Evolutionary conservation across 1,140 invertebrate species (phyloP).

Genomic region (Melipona quadrifasciata): DNA sequence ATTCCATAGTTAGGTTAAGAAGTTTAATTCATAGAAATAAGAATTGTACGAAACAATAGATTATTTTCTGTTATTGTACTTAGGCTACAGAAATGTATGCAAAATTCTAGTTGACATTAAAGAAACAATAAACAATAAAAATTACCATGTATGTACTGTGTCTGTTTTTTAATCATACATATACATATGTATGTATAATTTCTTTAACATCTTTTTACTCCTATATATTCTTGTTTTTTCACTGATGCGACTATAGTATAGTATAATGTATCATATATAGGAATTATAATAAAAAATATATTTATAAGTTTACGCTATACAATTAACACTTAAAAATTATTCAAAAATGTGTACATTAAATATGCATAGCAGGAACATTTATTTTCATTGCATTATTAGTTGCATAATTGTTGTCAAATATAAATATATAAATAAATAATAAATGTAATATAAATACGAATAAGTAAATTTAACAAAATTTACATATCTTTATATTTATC

Average conservation of each 20-base stretch:
- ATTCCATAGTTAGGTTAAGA: slow-evolving; percentile 54
- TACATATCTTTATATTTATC: not conserved
- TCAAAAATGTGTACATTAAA: not conserved
- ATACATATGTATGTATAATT: no score
- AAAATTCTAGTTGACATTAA: slow-evolving; percentile 55
- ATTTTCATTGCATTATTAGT: not conserved
- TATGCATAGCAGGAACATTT: not conserved
- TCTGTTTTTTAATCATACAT: not conserved
- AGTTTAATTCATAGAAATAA: slow-evolving; percentile 45
- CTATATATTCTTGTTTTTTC: not conserved
- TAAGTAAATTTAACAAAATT: not conserved
- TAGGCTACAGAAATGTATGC: slow-evolving; percentile 64
- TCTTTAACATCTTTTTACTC: not conserved
- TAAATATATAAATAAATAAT: not conserved
- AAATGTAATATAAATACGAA: not conserved
- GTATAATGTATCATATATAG: not conserved
- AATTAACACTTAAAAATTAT: not conserved
- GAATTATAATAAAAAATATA: not conserved
- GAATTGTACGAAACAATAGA: slow-evolving; percentile 49
- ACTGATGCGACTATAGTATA: not conserved
- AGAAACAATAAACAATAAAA: slow-evolving; percentile 55
- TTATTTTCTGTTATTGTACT: slow-evolving; percentile 65
- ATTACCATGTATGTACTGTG: not conserved
- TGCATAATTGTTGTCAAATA: not conserved
- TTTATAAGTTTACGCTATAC: not conserved